phyloP scores from a whole-genome alignment of 2,113 vertebrate genomes.

The Stigmatopora argus region DNA sequence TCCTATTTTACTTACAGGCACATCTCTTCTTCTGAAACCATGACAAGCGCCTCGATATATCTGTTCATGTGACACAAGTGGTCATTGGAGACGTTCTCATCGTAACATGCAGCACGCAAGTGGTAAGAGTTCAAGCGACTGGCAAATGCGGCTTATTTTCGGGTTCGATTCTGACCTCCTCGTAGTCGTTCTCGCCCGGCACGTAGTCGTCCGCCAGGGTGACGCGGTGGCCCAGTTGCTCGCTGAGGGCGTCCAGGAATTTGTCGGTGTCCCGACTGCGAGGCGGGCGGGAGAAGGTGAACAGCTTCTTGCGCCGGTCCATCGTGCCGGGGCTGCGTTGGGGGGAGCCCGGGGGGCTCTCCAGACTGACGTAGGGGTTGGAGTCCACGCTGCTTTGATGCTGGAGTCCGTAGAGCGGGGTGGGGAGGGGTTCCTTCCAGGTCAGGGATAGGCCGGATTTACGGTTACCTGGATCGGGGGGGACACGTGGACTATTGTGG shows the following conservation, averaged over 20 bases:
- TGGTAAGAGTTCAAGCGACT: not conserved
- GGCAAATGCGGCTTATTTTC: not conserved
- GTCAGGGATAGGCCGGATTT: conserved; percentile 72
- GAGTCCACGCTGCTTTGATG: conserved; percentile 85
- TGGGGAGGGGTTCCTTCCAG: conserved; percentile 79
- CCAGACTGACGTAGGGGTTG: conserved; percentile 93
- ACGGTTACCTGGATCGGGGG: conserved; percentile 67
- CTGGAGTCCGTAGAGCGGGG: conserved; percentile 76
- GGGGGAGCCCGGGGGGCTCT: conserved; percentile 84
- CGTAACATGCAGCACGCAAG: conserved; percentile 41
- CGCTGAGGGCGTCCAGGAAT: conserved; percentile 88
- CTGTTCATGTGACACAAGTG: conserved; percentile 63
- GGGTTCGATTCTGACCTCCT: conserved; percentile 77
- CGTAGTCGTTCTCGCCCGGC: conserved; percentile 89
- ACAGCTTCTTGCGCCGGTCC: conserved; percentile 81
- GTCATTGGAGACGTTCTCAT: conserved; percentile 49
- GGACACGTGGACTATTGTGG: not conserved
- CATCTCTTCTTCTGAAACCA: conserved; percentile 62
- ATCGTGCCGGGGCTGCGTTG: conserved; percentile 72
- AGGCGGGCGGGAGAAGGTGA: conserved; percentile 85
- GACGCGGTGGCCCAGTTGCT: conserved; percentile 87
- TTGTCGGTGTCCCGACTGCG: conserved; percentile 90
- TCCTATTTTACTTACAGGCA: conserved; percentile 55
- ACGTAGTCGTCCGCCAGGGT: conserved; percentile 84
- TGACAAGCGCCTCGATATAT: conserved; percentile 61